Evolutionary conservation across 2,797 vertebrate genomes (phyloP).

Genomic region (Cossypha dichroa): DNA sequence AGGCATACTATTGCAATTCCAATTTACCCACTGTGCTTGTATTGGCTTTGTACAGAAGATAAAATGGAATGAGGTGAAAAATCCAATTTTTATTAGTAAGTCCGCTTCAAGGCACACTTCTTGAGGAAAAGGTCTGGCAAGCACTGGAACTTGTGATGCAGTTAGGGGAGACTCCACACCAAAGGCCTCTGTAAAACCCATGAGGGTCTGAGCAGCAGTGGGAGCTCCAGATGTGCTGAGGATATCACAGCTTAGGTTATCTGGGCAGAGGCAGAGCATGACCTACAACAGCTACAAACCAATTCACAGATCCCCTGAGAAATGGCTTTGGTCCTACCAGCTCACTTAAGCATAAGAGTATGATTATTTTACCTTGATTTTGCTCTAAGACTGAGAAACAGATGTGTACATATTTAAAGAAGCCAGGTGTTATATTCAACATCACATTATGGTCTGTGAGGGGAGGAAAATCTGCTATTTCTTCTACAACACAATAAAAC

Average conservation of each 20-base stretch:
- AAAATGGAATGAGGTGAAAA: slow-evolving; percentile 31
- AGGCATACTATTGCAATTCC: slow-evolving; percentile 28
- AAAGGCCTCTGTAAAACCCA: neutral
- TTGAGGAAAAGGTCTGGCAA: neutral
- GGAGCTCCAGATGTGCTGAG: neutral
- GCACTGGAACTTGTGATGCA: neutral
- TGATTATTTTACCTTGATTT: neutral
- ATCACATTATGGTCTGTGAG: neutral
- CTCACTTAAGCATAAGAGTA: neutral
- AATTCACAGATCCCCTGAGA: neutral
- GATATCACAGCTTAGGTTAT: neutral
- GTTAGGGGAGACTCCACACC: neutral
- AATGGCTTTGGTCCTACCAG: neutral
- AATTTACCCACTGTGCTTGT: neutral
- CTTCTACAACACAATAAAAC: neutral
- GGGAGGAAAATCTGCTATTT: neutral
- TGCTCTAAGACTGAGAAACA: neutral
- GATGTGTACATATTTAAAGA: neutral
- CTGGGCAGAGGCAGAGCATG: neutral
- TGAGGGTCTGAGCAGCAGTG: neutral
- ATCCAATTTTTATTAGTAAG: neutral
- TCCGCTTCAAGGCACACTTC: neutral
- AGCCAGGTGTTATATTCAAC: neutral
- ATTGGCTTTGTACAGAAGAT: neutral
- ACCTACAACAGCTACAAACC: neutral